These are phyloP conservation scores for Zosterops japonicus DNA, from an alignment of 2,113 vertebrate genomes.

Conservation along the genomic window DNA sequence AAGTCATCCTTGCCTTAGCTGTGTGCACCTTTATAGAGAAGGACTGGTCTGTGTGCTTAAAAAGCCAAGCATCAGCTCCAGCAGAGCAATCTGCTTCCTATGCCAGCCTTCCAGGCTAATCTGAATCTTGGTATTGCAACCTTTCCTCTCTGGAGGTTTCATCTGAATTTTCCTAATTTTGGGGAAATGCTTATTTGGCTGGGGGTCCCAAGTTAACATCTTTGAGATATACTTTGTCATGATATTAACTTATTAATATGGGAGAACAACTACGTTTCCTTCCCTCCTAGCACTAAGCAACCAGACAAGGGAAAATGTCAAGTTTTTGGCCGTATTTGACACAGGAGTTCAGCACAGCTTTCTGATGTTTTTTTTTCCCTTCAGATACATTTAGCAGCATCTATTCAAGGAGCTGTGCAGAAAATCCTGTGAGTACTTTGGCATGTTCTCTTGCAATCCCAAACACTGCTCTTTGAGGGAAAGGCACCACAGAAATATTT, in stretches of 20 bases:
- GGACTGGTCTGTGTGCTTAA: neutral
- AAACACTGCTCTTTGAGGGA: neutral
- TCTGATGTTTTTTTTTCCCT: neutral
- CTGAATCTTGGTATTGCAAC: neutral
- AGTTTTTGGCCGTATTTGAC: neutral
- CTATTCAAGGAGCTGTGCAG: slow-evolving; percentile 26
- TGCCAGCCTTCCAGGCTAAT: neutral
- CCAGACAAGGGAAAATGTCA: neutral
- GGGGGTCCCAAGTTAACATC: neutral
- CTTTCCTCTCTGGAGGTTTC: neutral
- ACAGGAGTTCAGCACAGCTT: slow-evolving; percentile 11
- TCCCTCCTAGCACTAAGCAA: neutral
- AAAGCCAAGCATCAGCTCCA: neutral
- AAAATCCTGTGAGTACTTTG: slow-evolving; percentile 7
- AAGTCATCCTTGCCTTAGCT: neutral
- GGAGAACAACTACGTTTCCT: neutral
- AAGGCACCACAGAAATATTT: slow-evolving; percentile 26
- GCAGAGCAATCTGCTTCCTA: neutral
- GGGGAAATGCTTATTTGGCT: neutral
- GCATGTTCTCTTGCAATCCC: slow-evolving; percentile 1
- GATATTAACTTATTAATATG: neutral
- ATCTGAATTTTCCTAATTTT: neutral
- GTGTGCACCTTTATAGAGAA: neutral
- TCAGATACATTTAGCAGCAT: slow-evolving; percentile 12
- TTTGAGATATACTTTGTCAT: neutral